Conservation (phyloP, 2,113 vertebrate species). For the Muscicapa adusta region DNA sequence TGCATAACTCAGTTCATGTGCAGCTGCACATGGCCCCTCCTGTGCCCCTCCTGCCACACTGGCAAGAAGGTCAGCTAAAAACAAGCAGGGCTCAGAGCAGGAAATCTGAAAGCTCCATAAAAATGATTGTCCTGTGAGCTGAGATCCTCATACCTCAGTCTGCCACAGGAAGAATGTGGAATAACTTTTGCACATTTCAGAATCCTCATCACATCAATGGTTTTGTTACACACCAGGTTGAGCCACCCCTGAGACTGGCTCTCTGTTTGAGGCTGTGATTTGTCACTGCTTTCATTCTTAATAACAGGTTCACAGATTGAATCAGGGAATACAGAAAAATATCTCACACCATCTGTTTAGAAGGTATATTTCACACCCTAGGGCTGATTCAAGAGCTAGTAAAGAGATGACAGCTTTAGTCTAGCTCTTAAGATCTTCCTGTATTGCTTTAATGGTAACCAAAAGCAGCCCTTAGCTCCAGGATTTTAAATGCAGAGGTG, state of each 20-base stretch:
- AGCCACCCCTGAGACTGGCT: background rate
- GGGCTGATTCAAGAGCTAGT: background rate
- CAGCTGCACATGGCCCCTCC: background rate
- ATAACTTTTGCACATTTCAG: accelerated
- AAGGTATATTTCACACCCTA: background rate
- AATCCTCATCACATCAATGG: background rate
- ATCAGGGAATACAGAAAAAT: background rate
- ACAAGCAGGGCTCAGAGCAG: background rate
- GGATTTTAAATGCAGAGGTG: background rate
- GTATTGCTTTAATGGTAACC: background rate
- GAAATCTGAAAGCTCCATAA: background rate
- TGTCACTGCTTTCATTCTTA: background rate
- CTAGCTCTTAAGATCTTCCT: background rate
- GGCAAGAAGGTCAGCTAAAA: background rate
- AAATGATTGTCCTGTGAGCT: background rate
- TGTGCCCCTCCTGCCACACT: background rate
- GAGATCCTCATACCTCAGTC: background rate
- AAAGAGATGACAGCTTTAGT: background rate
- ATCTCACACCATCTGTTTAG: background rate
- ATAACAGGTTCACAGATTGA: background rate
- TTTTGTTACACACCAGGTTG: background rate
- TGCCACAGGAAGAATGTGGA: background rate
- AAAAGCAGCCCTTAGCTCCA: background rate
- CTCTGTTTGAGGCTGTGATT: background rate
- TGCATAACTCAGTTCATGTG: background rate